A percentile compares a stretch with the other conserved stretches of the same genome.
These are phyloP conservation scores for Andricus grossulariae DNA, from an alignment of 1,140 invertebrate genomes.

Conservation along the genomic window DNA sequence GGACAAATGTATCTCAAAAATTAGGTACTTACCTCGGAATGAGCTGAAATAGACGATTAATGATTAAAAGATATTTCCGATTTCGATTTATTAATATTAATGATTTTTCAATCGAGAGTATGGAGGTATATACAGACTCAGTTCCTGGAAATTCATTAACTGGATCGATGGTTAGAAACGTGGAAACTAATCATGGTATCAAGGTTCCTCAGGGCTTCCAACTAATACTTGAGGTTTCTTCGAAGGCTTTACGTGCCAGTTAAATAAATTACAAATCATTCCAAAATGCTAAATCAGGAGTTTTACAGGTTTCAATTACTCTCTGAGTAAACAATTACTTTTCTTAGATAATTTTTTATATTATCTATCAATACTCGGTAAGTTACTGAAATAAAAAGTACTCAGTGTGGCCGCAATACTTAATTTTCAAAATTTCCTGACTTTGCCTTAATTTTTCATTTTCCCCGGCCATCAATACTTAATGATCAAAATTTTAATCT, in stretches of 20 bases:
- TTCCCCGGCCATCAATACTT: too few species aligned
- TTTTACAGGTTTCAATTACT: too few species aligned
- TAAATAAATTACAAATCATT: not conserved
- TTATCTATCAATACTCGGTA: too few species aligned
- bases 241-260: not conserved
- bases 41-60: not conserved
- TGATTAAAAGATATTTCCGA: not conserved
- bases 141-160: not conserved
- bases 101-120: not conserved
- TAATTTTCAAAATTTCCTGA: too few species aligned
- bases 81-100: not conserved
- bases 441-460: too few species aligned
- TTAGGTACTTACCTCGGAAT: too few species aligned
- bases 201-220: conserved; percentile 48
- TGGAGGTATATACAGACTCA: not conserved
- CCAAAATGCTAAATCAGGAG: not conserved
- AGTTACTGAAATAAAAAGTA: too few species aligned
- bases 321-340: too few species aligned
- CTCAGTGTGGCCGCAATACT: too few species aligned
- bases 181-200: conserved; percentile 49
- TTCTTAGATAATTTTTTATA: too few species aligned
- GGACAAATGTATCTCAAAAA: too few species aligned
- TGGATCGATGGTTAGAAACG: conserved; percentile 33
- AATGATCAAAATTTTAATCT: too few species aligned
- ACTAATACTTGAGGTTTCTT: conserved; percentile 52